A percentile compares a stretch with the other conserved stretches of the same genome.
Evolutionary conservation across 2,113 vertebrate genomes (phyloP).

Genomic region (Pteropus alecto): DNA sequence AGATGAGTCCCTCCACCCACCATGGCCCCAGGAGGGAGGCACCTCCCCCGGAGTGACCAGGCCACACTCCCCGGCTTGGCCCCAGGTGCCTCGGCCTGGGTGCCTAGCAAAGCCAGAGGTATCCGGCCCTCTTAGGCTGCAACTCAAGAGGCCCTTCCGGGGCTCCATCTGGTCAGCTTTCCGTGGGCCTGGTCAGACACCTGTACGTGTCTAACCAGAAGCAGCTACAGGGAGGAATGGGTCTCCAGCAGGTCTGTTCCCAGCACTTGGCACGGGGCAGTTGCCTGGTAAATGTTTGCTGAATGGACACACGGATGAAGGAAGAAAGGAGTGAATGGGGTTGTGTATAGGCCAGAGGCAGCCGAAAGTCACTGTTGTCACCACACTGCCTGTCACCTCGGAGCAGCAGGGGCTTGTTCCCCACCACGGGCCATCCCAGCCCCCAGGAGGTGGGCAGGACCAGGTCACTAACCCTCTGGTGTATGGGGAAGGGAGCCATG

Average conservation of each 20-base stretch:
- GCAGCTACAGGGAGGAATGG: neutral
- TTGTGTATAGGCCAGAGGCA: too few species aligned
- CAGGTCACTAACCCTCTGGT: neutral
- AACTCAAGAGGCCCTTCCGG: accelerated
- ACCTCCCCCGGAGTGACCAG: neutral
- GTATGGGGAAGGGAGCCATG: accelerated
- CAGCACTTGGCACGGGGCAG: neutral
- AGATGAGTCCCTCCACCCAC: neutral
- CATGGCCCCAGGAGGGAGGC: neutral
- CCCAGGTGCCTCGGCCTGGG: neutral
- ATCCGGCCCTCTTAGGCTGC: neutral
- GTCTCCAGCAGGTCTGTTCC: neutral
- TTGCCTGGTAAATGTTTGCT: neutral
- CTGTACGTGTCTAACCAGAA: accelerated
- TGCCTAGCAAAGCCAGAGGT: neutral
- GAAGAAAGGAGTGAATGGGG: neutral
- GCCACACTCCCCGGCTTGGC: neutral
- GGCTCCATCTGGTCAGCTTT: neutral
- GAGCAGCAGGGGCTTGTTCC: neutral
- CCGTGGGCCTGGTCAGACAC: neutral
- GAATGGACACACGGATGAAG: accelerated
- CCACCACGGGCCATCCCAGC: neutral
- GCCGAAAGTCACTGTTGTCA: neutral
- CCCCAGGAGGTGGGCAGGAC: neutral
- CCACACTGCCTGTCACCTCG: neutral